Evolutionary conservation across 2,888 invertebrate genomes (phyloP).

Genomic region (Stenichneumon culpator): DNA sequence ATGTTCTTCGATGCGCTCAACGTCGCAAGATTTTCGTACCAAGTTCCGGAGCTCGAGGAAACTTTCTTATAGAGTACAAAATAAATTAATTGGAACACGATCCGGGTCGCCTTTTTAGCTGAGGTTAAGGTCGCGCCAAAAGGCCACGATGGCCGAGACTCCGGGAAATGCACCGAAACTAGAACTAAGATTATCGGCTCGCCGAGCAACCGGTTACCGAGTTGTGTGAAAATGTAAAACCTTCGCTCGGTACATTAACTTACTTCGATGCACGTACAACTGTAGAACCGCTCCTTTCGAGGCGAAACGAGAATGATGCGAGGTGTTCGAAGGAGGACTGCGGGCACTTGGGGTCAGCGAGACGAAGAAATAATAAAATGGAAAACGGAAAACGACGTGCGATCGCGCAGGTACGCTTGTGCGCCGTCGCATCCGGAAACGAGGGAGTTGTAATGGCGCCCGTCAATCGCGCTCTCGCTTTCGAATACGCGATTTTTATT

Average conservation of each 20-base stretch:
- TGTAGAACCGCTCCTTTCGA: conserved; percentile 80
- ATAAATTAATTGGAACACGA: conserved; percentile 52
- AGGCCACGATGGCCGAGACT: conserved; percentile 79
- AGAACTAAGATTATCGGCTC: background rate
- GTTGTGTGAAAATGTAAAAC: conserved; percentile 36
- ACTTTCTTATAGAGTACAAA: background rate
- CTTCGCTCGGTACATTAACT: conserved; percentile 68
- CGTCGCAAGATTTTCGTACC: background rate
- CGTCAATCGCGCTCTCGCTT: background rate
- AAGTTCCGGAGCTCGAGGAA: background rate
- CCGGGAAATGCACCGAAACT: background rate
- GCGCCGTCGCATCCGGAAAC: conserved; percentile 69
- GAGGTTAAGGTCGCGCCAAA: conserved; percentile 79
- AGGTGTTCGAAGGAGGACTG: conserved; percentile 80
- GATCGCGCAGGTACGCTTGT: conserved; percentile 49
- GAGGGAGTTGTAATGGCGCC: background rate
- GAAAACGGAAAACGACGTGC: conserved; percentile 69
- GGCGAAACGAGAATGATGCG: conserved; percentile 74
- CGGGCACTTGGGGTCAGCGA: conserved; percentile 78
- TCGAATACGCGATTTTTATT: background rate
- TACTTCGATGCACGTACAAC: conserved; percentile 82
- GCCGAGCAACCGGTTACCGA: background rate
- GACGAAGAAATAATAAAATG: conserved; percentile 75
- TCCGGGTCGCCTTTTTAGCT: conserved; percentile 55
- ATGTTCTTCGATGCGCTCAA: background rate